phyloP scores from a whole-genome alignment of 1,140 invertebrate genomes.

The Saxidomus purpurata region DNA sequence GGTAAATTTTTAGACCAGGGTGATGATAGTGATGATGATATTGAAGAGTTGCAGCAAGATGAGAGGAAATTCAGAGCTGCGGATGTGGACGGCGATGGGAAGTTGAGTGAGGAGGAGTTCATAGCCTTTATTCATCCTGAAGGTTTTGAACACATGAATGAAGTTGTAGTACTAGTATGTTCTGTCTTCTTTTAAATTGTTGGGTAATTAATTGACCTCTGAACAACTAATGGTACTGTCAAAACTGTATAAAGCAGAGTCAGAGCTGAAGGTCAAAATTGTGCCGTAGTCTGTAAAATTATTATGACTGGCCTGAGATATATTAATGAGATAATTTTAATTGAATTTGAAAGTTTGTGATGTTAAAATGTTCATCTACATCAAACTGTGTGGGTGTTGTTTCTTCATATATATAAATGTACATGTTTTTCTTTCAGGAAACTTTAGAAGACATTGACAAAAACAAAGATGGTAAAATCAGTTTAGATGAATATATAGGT shows the following conservation, averaged over 20 bases:
- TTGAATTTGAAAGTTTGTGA: too few species aligned
- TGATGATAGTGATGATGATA: conserved; percentile 44
- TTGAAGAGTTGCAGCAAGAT: conserved; percentile 83
- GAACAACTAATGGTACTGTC: too few species aligned
- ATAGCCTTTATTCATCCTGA: conserved; percentile 97
- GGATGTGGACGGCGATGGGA: conserved; percentile 81
- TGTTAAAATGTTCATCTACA: too few species aligned
- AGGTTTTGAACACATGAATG: conserved; percentile 96
- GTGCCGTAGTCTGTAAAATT: too few species aligned
- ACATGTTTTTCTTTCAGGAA: conserved; percentile 88
- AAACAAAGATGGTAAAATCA: conserved; percentile 94
- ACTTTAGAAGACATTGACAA: conserved; percentile 99
- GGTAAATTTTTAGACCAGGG: not conserved
- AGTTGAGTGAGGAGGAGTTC: conserved; percentile 92
- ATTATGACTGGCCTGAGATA: too few species aligned
- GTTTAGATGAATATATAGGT: conserved; percentile 90
- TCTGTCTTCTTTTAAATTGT: not conserved
- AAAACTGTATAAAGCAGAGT: too few species aligned
- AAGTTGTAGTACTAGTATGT: conserved; percentile 92
- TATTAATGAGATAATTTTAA: too few species aligned
- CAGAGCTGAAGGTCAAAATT: too few species aligned
- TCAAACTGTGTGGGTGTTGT: too few species aligned
- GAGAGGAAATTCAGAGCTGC: conserved; percentile 83
- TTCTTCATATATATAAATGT: too few species aligned
- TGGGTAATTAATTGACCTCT: too few species aligned